Base-by-base conservation (phyloP, 1,140 invertebrate species). In the Pseudomyrmex cubaensis region DNA sequence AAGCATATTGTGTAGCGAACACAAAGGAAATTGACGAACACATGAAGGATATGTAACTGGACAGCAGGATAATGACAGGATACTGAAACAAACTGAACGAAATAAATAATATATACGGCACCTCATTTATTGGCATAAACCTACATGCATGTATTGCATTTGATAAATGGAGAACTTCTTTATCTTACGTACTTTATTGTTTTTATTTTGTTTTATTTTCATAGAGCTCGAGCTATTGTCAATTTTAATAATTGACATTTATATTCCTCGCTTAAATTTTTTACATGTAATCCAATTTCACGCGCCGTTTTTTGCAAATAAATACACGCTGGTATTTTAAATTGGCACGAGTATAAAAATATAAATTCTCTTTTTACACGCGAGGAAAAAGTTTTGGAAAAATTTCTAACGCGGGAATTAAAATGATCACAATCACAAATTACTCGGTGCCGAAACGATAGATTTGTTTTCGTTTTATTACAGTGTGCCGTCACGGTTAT, bases 51-150 rank as follows among this genome's bases (percentile, higher is more conserved):
- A 20, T 35, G 35, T 35, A 35, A 35, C 35, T 35, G 44, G 48
- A 5, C 52, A 64, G 52, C 46, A 12, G 35, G 8, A 5, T 50
- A 35, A 57, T 2, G 50, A 59, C 15, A 46, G 52, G 56, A 1
- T 44, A 61, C 10, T 35, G 35, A 44, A 20, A 44, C 7, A 8
- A 20, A 35, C 54, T 10, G 78, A 89, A 89, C 56, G 70, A 87
- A 89, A 87, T 76, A 86, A 90, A 83, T 67, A 89, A 89, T 84
- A 72, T 89, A 75, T 89, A 91, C 86, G 82, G 78, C 69, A 91
- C 85, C 89, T 86, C 89, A 89, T 92, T 91, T 92, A 91, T 92
- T 90, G 9, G 59, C 48, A 44, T 59, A 35, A 35, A 35, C 5
- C 35, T 35, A 44, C 64, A 69, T 70, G 56, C 76, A 80, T 35